Conservation (phyloP, 53 echinoderm and acorn worm genomes). For the Temnopleurus reevesii region DNA sequence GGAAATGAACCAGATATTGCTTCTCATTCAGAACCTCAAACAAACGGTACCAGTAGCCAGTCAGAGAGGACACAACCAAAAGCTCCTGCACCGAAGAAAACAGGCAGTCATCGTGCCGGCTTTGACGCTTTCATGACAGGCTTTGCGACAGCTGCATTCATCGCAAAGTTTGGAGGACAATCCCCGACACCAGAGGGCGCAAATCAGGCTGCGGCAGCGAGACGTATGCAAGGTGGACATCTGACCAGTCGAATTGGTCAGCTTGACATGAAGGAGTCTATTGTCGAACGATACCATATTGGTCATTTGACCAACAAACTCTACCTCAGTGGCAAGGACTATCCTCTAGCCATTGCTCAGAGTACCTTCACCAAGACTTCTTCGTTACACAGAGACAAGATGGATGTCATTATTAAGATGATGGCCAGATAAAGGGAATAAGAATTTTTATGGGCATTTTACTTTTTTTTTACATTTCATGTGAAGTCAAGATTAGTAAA, state of each 20-base stretch:
- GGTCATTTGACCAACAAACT: slow-evolving; percentile 73
- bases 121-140: slow-evolving; percentile 99
- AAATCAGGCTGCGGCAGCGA: not conserved
- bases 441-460: too few relatives aligned
- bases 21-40: not conserved
- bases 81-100: slow-evolving; percentile 19
- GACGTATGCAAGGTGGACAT: not conserved
- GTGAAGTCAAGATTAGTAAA: too few relatives aligned
- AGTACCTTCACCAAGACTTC: slow-evolving; percentile 91
- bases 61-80: not conserved
- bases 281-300: slow-evolving; percentile 61
- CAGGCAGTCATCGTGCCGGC: slow-evolving; percentile 84
- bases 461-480: too few relatives aligned
- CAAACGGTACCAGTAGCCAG: not conserved
- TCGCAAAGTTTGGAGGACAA: slow-evolving; percentile 18
- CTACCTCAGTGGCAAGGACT: slow-evolving; percentile 86
- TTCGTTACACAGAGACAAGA: slow-evolving; percentile 76
- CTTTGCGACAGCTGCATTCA: slow-evolving; percentile 78
- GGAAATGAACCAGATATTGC: not conserved
- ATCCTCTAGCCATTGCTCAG: slow-evolving; percentile 81
- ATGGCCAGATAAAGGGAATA: not conserved
- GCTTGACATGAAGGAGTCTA: not conserved
- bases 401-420: slow-evolving; percentile 50
- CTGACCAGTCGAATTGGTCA: slow-evolving; percentile 3
- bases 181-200: not conserved